These are phyloP conservation scores for Eupithecia exiguata DNA, from an alignment of 2,888 invertebrate species.

Conservation along the genomic window DNA sequence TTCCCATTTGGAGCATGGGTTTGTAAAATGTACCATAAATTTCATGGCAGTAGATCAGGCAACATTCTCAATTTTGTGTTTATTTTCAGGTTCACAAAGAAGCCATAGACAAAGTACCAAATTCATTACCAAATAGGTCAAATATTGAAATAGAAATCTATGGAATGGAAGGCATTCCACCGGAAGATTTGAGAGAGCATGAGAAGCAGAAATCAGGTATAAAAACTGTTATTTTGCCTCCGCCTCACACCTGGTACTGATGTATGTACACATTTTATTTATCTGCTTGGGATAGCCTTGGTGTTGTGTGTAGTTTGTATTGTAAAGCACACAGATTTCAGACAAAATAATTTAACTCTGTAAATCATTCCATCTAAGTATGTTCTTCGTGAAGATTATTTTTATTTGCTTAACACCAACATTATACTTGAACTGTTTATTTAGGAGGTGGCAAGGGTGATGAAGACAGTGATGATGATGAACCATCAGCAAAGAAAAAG, in stretches of 20 bases:
- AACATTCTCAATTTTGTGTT: conserved; percentile 29
- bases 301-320: conserved; percentile 71
- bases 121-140: conserved; percentile 97
- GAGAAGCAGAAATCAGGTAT: conserved; percentile 92
- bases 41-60: background rate
- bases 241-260: conserved; percentile 66
- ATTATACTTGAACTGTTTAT: conserved; percentile 41
- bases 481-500: conserved; percentile 90
- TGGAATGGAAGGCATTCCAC: conserved; percentile 99
- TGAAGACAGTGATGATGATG: conserved; percentile 93
- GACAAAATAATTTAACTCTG: background rate
- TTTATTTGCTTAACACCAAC: background rate
- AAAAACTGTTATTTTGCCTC: conserved; percentile 56
- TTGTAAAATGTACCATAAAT: conserved; percentile 37
- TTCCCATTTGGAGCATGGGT: conserved; percentile 55
- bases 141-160: conserved; percentile 99
- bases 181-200: conserved; percentile 96
- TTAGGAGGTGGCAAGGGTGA: conserved; percentile 88
- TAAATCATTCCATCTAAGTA: background rate
- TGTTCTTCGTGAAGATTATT: background rate
- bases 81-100: conserved; percentile 97
- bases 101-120: conserved; percentile 99
- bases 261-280: conserved; percentile 74
- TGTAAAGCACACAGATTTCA: conserved; percentile 17
- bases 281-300: conserved; percentile 67